These are phyloP conservation scores for Pseudopleuronectes americanus DNA, from an alignment of 2,797 vertebrate species.

Conservation along the genomic window DNA sequence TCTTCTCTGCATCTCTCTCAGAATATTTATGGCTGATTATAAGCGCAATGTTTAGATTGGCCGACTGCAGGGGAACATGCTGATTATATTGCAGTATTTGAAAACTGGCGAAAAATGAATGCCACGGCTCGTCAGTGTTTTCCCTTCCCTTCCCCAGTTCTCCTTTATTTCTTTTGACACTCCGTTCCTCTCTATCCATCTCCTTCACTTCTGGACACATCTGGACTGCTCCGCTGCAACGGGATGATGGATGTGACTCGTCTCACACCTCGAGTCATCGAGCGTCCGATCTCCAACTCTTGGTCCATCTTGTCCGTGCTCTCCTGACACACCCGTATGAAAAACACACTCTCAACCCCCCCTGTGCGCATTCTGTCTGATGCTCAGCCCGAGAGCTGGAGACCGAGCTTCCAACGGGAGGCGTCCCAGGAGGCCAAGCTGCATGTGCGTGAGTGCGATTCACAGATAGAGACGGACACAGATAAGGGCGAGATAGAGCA, in stretches of 20 bases:
- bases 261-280: constrained; percentile 54
- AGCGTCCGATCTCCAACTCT: constrained; percentile 37
- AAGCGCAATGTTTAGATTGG: constrained; percentile 48
- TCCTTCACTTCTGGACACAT: constrained; percentile 14
- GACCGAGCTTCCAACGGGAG: constrained; percentile 48
- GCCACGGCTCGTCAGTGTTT: constrained; percentile 18
- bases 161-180: constrained; percentile 12
- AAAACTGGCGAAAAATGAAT: constrained; percentile 40
- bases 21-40: constrained; percentile 58
- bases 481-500: constrained; percentile 2
- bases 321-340: constrained; percentile 8
- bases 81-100: constrained; percentile 47
- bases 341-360: constrained; percentile 17
- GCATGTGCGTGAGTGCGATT: constrained; percentile 6
- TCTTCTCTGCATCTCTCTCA: constrained; percentile 52
- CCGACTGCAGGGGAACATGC: constrained; percentile 28
- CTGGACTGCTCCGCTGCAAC: constrained; percentile 1
- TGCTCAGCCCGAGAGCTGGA: constrained; percentile 53
- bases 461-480: constrained; percentile 24
- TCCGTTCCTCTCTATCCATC: constrained; percentile 19
- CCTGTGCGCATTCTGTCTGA: constrained; percentile 51
- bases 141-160: constrained; percentile 2
- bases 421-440: constrained; percentile 39
- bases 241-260: constrained; percentile 50
- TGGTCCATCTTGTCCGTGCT: constrained; percentile 24